Base-by-base conservation (phyloP, 2,113 vertebrate species). In the Onychostoma macrolepis region DNA sequence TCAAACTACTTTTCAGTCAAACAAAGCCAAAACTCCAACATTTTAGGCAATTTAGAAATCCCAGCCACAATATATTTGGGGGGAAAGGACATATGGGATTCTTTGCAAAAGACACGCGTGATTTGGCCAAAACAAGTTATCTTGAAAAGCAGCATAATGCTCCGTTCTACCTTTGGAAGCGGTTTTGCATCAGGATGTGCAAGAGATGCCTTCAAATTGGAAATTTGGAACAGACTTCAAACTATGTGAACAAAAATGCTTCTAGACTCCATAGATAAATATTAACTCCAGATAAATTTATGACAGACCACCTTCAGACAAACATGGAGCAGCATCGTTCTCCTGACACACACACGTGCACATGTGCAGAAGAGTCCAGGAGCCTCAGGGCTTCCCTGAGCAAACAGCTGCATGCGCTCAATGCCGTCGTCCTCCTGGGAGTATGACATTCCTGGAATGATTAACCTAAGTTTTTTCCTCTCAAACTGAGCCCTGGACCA, bases 401-500 rank as follows among this genome's bases (percentile, higher is more conserved):
- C 58, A 45, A 81, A 83, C 85, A 84, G 88, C 80, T 79, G 69
- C 56, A 21, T 0, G 3, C 41, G n/a, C 53, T 78, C 58, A 38
- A 33, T 24, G 36, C 33, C 10, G 19, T 45, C 43, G 24, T 78
- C 36, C 85, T 86, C 67, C 50, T 79, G 30, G 30, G 17, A 79
- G 80, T 38, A 69, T 80, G 61, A 85, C 76, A 87, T 74, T 86
- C 65, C 58, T 58, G 41, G 72, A 88, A 71, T 81, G 69, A 86
- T 88, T 90, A 86, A 63, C 86, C 83, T 50, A 91, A 93, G 91
- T 94, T 92, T 93, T 93, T 63, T 92, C 83, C 83, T 83, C 90
- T 90, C 87, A 87, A 89, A 91, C 2, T 91, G 84, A 71, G 86
- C 79, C 61, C 85, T 83, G 90, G 88, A 88, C 87, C 15, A 8